Evolutionary conservation across 2,113 vertebrate species (phyloP), one percentile per base, ranked within the genome.

Genomic region (Tetraodon nigroviridis): DNA sequence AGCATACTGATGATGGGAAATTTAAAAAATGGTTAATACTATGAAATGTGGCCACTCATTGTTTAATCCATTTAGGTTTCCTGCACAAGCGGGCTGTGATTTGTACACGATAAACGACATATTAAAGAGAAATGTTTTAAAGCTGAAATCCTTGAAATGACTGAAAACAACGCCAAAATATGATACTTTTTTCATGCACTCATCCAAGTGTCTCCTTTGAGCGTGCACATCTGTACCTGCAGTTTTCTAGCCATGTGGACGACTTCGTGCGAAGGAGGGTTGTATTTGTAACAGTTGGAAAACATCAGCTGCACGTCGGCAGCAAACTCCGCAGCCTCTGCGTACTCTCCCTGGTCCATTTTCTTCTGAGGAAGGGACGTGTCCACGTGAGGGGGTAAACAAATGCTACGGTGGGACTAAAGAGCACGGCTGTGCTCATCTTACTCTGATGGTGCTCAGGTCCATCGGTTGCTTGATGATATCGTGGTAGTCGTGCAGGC

Each of bases 221-320:
- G 7, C 5, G 7, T 27, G 32, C 32, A 12, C 32, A 63, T 51
- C 58, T 73, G 70, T 75, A 98, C 96, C 92, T 97, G 94, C 22
- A 98, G 88, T 76, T 89, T 94, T 75, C 90, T 90, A 67, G 93
- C 95, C 95, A 95, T 93, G 58, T 69, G 56, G 55, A 95, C 92
- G 20, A 95, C 87, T 76, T 95, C 92, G 46, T 91, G 88, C 17
- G 91, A 88, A 27, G 93, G 91, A 69, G 93, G 91, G 76, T 94
- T 93, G 61, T 79, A 90, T 76, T 90, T 92, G 76, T 95, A 96
- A 79, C 89, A 96, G 76, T 89, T 95, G 85, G 92, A 92, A 72
- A 98, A 97, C 94, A 98, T 96, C 69, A 93, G 78, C 55, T 94
- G 90, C 52, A 98, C 73, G 83, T 98, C 95, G 1, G 90, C 85